phyloP scores from a whole-genome alignment of 2,797 vertebrate genomes.

The Carduelis carduelis region DNA sequence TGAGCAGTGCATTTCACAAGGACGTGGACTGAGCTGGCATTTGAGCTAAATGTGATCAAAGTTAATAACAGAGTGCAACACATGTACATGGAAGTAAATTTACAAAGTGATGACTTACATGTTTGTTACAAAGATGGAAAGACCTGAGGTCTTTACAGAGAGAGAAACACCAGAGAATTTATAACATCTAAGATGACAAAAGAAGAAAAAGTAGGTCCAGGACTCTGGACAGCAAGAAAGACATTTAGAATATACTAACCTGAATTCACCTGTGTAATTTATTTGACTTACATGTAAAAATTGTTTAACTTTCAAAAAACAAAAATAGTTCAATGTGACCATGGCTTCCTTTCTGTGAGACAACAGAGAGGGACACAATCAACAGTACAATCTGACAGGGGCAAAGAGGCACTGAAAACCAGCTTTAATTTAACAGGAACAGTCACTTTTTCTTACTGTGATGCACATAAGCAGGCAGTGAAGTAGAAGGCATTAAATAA shows the following conservation, averaged over 20 bases:
- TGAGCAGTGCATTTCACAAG: background rate
- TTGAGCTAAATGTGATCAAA: background rate
- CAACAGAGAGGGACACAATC: background rate
- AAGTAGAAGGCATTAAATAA: background rate
- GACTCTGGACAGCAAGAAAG: background rate
- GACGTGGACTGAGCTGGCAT: background rate
- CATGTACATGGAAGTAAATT: rapidly evolving
- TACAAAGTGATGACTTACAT: background rate
- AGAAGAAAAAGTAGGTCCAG: background rate
- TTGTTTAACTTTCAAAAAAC: background rate
- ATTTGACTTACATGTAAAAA: background rate
- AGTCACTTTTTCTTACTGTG: background rate
- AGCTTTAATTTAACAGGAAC: background rate
- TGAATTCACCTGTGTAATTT: background rate
- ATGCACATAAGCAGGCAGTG: background rate
- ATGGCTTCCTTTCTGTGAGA: background rate
- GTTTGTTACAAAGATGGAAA: background rate
- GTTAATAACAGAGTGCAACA: background rate
- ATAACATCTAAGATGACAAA: background rate
- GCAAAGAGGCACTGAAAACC: background rate
- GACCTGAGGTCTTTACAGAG: background rate
- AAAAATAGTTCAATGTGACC: background rate
- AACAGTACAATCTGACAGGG: background rate
- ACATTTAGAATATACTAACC: background rate
- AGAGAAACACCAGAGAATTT: background rate